Percentiles rank a stretch among this genome's conserved stretches.
Conservation (phyloP, 2,797 vertebrate species). For the Poecilia gillii region DNA sequence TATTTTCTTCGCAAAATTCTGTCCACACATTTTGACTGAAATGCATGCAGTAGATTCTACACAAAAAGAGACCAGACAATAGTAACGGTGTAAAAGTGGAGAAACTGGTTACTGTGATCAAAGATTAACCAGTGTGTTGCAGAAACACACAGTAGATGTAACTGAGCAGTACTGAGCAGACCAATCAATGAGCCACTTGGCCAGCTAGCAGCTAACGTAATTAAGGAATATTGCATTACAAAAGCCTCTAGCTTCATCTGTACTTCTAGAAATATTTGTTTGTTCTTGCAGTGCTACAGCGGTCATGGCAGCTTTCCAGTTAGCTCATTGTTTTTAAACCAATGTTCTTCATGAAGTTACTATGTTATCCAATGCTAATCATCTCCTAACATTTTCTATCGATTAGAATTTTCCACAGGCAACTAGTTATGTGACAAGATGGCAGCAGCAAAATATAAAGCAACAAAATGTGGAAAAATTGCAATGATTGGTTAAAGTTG, state of each 20-base stretch:
- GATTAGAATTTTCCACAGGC: not conserved
- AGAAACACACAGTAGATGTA: not conserved
- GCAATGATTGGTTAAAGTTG: too few relatives aligned
- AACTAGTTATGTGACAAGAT: not conserved
- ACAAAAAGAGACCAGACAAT: not conserved
- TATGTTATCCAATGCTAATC: not conserved
- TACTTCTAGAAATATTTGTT: not conserved
- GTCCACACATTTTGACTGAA: not conserved
- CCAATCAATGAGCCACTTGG: not conserved
- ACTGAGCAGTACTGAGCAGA: not conserved
- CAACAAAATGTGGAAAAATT: not conserved
- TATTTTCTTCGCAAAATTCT: not conserved
- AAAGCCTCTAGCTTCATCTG: not conserved
- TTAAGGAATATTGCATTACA: not conserved
- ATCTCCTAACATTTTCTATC: not conserved
- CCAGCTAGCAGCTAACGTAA: not conserved
- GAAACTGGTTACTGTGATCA: not conserved
- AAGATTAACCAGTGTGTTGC: not conserved
- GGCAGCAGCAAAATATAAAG: not conserved
- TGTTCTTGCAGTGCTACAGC: not conserved
- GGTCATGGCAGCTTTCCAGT: not conserved
- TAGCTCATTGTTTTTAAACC: not conserved
- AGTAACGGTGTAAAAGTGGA: not conserved
- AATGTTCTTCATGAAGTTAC: not conserved
- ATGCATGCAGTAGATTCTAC: not conserved